A percentile compares a stretch with the other conserved stretches of the same genome.
These are phyloP conservation scores for Pseudobourletiella spinata DNA, from an alignment of 1,140 invertebrate species.

Conservation along the genomic window DNA sequence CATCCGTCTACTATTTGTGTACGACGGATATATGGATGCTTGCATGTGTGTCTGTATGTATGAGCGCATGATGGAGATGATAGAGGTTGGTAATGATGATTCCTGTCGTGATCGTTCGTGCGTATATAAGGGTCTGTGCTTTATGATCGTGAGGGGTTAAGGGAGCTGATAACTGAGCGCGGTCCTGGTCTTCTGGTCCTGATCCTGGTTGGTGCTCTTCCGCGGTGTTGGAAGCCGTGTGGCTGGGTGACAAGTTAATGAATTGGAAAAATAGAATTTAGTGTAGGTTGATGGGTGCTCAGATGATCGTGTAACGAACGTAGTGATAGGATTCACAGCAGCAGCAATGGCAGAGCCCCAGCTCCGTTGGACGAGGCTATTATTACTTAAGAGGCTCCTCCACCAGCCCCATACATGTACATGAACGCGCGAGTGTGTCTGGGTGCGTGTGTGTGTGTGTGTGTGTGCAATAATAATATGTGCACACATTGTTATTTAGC, in stretches of 20 bases:
- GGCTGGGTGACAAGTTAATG: slow-evolving; percentile 36
- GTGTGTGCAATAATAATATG: too few relatives aligned
- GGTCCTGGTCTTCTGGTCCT: not conserved
- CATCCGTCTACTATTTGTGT: not conserved
- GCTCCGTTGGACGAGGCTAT: too few relatives aligned
- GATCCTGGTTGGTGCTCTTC: not conserved
- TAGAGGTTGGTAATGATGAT: too few relatives aligned
- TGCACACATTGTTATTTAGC: too few relatives aligned
- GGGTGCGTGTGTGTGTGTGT: not conserved
- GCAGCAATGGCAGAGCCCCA: not conserved
- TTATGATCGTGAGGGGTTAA: not conserved
- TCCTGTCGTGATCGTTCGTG: too few relatives aligned
- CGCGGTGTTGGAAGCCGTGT: slow-evolving; percentile 4
- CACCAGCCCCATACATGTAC: not conserved
- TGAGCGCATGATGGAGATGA: too few relatives aligned
- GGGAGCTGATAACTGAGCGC: too few relatives aligned
- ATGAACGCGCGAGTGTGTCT: not conserved
- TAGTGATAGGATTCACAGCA: not conserved
- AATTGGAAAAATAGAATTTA: slow-evolving; percentile 36
- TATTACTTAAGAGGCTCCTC: too few relatives aligned
- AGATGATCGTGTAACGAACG: slow-evolving; percentile 26
- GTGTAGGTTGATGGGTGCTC: slow-evolving; percentile 14
- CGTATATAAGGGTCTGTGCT: not conserved
- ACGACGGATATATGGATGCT: not conserved
- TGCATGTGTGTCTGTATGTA: not conserved